Base-by-base conservation (phyloP, 1,140 invertebrate genomes). In the Drosophila pallidifrons region DNA sequence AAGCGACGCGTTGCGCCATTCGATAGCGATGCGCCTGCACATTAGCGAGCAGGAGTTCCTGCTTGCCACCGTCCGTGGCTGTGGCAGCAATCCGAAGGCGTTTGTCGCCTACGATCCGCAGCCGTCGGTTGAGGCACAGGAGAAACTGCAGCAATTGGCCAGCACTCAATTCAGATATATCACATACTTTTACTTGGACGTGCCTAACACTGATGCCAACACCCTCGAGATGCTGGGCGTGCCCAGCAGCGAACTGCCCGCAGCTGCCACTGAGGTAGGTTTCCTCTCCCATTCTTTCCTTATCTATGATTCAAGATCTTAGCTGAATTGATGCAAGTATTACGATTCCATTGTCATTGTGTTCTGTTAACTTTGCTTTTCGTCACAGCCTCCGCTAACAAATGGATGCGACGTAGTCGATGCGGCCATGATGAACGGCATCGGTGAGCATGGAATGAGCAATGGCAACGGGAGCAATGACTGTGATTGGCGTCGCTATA, bases 1-100 rank as follows among this genome's bases (percentile, higher is more conserved):
- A 28, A 94, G 95, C 15, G 91, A 87, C 58, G 95, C 95, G 25
- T 94, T 96, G 45, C 96, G 96, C 81, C 89, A 94, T 69, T 93
- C 93, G 47, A 90, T 96, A 54, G 93, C 92, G 16, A 91, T 69
- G 25, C 83, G 90, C 35, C 70, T 92, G 20, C 81, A 90, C 76
- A 69, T 91, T 28, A 83, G 70, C 28, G 91, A 92, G 71, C 67
- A 82, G 55, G 69, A 91, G 49, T 72, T 89, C 20, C 68, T 92
- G 20, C 72, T 92, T 7, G 88, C 90, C 60, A 82, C 83, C 61
- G 87, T 67, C 93, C 72, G 93, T 93, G 52, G 94, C 5, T 72
- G 93, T 93, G 52, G 94, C 5, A 59, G 49, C 5, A 49, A 75
- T 13, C 75, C 64, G 55, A 86, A 91, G 43, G 91, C 90, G 3